A percentile compares a stretch with the other conserved stretches of the same genome.
Conservation (phyloP, 1,140 invertebrate genomes). For the Phymastichus coffea region DNA sequence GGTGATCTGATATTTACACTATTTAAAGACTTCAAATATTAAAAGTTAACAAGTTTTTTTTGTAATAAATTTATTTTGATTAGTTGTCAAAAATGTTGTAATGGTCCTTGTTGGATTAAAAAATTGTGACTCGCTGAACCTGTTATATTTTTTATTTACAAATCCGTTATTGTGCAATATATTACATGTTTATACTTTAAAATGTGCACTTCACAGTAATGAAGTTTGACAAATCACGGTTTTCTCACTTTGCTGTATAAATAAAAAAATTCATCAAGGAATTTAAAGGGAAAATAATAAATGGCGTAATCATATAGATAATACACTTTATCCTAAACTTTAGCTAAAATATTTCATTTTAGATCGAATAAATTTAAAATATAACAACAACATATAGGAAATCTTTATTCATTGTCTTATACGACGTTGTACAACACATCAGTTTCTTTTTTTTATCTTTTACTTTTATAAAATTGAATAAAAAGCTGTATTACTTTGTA, state of each 20-base stretch:
- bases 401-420: no score
- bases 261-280: no score
- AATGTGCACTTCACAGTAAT: constrained; percentile 31
- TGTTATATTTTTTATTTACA: constrained; percentile 43
- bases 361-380: no score
- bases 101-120: constrained; percentile 44
- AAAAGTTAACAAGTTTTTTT: constrained; percentile 47
- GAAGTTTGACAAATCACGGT: background rate
- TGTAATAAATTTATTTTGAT: constrained; percentile 44
- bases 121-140: constrained; percentile 38
- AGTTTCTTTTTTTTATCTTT: no score
- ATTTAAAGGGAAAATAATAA: no score
- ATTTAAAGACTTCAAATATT: constrained; percentile 31
- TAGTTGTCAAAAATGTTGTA: constrained; percentile 39
- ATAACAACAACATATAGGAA: no score
- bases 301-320: no score
- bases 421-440: no score
- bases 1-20: constrained; percentile 47
- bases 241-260: background rate
- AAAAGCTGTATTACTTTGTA: constrained; percentile 4
- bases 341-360: no score
- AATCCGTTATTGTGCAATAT: constrained; percentile 35
- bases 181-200: constrained; percentile 27
- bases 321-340: no score
- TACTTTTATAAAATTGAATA: constrained; percentile 2